phyloP scores from a whole-genome alignment of 2,113 vertebrate genomes.

The Sylvietta virens region DNA sequence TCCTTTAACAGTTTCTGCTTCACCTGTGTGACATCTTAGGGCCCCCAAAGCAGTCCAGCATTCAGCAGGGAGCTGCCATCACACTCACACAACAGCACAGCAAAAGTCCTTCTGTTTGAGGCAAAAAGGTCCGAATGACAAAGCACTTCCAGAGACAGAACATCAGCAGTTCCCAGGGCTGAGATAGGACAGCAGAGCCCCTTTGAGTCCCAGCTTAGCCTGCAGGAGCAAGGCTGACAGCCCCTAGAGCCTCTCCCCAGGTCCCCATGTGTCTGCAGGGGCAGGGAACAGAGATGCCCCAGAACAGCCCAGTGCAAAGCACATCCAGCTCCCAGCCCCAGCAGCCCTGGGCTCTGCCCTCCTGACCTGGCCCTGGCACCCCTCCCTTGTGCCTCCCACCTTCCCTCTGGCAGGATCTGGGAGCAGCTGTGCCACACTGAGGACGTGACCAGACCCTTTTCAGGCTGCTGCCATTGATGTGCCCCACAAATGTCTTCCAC shows the following conservation, averaged over 20 bases:
- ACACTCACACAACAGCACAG: background rate
- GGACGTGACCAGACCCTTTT: background rate
- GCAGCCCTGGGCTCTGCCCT: background rate
- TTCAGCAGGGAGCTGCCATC: background rate
- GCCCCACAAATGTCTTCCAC: background rate
- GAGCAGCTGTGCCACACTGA: background rate
- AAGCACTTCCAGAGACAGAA: background rate
- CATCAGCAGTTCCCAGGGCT: background rate
- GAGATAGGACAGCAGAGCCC: fast-evolving
- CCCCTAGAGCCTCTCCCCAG: background rate
- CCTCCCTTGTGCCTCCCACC: background rate
- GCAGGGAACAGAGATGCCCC: background rate
- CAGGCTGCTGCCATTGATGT: slow-evolving; percentile 10
- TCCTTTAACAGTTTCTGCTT: background rate
- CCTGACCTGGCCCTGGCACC: background rate
- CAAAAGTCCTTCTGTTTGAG: background rate
- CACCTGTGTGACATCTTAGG: background rate
- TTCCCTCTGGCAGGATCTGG: background rate
- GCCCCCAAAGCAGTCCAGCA: background rate
- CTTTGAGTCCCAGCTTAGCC: background rate
- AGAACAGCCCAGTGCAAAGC: background rate
- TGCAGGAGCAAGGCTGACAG: background rate
- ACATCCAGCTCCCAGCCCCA: background rate
- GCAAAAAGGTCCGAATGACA: background rate
- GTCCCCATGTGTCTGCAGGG: background rate